A percentile compares a stretch with the other conserved stretches of the same genome.
These are phyloP conservation scores for Heliconius nattereri DNA, from an alignment of 1,140 invertebrate species.

Conservation along the genomic window DNA sequence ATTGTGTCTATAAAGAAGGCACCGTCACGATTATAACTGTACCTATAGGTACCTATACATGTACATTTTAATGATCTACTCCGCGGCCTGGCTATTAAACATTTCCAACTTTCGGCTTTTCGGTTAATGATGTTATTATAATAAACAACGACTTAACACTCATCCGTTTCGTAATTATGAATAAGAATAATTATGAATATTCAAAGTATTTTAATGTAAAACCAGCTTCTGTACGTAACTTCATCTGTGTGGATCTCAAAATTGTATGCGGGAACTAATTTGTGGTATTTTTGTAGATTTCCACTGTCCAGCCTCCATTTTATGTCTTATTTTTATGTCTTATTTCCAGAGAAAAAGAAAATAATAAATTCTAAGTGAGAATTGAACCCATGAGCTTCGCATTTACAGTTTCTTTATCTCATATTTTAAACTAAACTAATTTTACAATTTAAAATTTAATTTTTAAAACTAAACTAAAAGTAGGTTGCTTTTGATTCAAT, in stretches of 20 bases:
- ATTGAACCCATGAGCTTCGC: not conserved
- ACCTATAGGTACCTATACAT: not conserved
- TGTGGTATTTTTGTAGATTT: no score
- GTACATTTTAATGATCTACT: not conserved
- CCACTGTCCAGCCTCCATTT: not conserved
- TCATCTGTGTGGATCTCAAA: not conserved
- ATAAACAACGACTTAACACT: slow-evolving; percentile 7
- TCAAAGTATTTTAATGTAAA: not conserved
- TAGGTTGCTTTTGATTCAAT: not conserved
- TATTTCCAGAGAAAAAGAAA: not conserved
- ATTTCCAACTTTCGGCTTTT: not conserved
- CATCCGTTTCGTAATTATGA: not conserved
- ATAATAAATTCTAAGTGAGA: not conserved
- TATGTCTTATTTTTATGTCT: no score
- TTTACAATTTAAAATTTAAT: not conserved
- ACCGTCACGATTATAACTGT: no score
- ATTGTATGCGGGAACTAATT: no score
- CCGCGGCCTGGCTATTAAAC: not conserved
- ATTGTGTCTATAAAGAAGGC: no score
- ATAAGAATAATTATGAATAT: not conserved
- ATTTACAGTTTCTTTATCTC: not conserved
- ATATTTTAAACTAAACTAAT: not conserved
- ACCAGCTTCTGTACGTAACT: not conserved
- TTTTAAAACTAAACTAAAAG: not conserved
- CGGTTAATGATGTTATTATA: not conserved